phyloP scores from a whole-genome alignment of 1,140 invertebrate genomes.

The Achatina immaculata region DNA sequence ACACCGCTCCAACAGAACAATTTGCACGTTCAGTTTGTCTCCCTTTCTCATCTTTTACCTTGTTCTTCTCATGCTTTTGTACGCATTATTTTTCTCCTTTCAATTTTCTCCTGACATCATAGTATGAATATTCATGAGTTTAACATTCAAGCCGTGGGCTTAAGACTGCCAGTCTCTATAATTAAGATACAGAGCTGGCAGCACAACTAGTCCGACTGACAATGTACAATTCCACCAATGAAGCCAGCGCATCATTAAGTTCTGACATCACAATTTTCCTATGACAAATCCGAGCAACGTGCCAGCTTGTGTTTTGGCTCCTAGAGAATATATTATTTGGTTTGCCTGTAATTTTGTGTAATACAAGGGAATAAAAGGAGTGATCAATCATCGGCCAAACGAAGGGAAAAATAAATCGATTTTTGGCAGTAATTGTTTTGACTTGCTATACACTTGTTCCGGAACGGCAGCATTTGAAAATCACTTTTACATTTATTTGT shows the following conservation, averaged over 20 bases:
- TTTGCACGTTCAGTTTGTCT: no score
- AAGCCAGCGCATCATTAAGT: background rate
- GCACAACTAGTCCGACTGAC: background rate
- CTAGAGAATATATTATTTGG: slow-evolving; percentile 11
- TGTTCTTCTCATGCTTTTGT: no score
- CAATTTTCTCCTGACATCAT: no score
- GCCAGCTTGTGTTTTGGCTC: background rate
- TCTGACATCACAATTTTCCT: background rate
- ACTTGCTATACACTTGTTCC: background rate
- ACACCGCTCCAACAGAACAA: no score
- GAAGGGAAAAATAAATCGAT: background rate
- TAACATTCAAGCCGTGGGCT: no score
- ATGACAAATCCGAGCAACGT: slow-evolving; percentile 3
- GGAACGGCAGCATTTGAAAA: no score
- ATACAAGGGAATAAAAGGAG: background rate
- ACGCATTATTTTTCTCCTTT: no score
- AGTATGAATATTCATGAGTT: no score
- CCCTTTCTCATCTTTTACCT: no score
- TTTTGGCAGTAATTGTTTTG: slow-evolving; percentile 17
- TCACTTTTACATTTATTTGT: no score
- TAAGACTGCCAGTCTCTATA: no score
- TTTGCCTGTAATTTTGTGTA: slow-evolving; percentile 6
- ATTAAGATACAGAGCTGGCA: background rate
- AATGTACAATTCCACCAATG: background rate
- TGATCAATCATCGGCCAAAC: slow-evolving; percentile 10